These are phyloP conservation scores for Tragelaphus imberbis DNA, from an alignment of 2,113 vertebrate genomes.

Conservation along the genomic window DNA sequence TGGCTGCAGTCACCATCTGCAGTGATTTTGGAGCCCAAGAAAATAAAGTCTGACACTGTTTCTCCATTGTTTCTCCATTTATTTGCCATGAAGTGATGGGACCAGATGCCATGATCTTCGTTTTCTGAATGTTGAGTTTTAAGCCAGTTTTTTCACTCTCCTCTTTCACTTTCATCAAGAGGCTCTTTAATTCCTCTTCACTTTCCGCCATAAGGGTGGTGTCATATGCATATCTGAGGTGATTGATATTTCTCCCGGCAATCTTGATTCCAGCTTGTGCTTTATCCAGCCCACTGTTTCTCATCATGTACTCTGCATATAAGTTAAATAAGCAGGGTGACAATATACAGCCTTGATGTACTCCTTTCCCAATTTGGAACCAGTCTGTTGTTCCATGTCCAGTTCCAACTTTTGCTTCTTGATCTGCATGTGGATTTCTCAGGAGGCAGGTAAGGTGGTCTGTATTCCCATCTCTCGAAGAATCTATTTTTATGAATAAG, in stretches of 20 bases:
- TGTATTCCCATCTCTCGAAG: neutral
- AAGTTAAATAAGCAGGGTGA: neutral
- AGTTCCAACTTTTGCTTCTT: neutral
- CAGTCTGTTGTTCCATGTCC: neutral
- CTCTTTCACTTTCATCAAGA: neutral
- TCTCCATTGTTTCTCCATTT: neutral
- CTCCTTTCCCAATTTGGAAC: neutral
- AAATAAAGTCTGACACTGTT: neutral
- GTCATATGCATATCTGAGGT: neutral
- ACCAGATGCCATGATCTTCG: neutral
- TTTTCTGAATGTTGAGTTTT: neutral
- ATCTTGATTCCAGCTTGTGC: neutral
- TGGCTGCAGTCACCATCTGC: neutral
- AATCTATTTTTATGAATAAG: neutral
- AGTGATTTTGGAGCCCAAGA: fast-evolving
- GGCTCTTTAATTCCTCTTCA: neutral
- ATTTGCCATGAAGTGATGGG: neutral
- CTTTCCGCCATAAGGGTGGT: neutral
- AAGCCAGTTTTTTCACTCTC: neutral
- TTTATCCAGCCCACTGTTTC: neutral
- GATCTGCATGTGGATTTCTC: neutral
- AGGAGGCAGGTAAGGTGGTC: neutral
- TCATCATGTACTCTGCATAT: neutral
- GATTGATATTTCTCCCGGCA: neutral
- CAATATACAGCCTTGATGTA: neutral